These are phyloP conservation scores for Drosophila suzukii DNA, from an alignment of 1,140 invertebrate species.

Conservation along the genomic window DNA sequence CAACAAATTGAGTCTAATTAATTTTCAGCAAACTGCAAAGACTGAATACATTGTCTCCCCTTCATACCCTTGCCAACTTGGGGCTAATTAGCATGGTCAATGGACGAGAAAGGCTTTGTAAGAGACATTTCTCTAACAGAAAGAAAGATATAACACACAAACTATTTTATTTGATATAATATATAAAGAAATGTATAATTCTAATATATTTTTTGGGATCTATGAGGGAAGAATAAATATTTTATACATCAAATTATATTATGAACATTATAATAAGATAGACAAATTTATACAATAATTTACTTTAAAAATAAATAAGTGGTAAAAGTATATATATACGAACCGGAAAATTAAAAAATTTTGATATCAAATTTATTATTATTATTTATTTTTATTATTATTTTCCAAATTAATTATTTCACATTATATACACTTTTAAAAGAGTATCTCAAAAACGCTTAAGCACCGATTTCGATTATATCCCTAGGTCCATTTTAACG, in stretches of 20 bases:
- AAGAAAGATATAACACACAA: background rate
- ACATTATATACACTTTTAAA: background rate
- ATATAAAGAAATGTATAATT: no score
- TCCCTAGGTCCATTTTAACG: slow-evolving; percentile 47
- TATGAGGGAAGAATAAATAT: no score
- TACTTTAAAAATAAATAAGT: no score
- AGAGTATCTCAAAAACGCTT: slow-evolving; percentile 12
- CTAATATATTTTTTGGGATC: no score
- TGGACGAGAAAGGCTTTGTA: background rate
- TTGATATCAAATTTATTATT: no score
- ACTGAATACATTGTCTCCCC: slow-evolving; percentile 39
- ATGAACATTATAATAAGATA: no score
- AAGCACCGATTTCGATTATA: background rate
- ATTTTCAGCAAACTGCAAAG: slow-evolving; percentile 70
- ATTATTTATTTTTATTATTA: no score
- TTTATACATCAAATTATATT: no score
- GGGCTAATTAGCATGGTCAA: slow-evolving; percentile 18
- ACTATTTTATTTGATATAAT: no score
- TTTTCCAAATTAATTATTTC: background rate
- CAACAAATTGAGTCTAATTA: slow-evolving; percentile 80
- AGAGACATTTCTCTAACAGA: background rate
- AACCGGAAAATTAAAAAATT: no score
- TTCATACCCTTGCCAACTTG: slow-evolving; percentile 27
- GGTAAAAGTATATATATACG: no score
- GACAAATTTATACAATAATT: no score